These are phyloP conservation scores for Glaucomys volans DNA, from an alignment of 2,113 vertebrate genomes.

Conservation along the genomic window DNA sequence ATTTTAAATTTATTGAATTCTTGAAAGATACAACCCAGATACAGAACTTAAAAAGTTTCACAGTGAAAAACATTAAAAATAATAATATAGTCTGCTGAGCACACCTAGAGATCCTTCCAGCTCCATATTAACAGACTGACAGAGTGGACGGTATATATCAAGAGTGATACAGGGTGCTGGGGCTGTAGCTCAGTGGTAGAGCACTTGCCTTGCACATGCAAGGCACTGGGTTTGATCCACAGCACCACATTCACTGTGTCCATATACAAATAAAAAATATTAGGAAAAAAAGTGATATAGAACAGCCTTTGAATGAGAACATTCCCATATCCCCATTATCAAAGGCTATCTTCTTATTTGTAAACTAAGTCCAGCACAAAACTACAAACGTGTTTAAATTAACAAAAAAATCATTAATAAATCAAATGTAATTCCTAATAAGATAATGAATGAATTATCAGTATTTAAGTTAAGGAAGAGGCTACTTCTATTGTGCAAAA, in stretches of 20 bases:
- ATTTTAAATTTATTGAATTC: slow-evolving; percentile 42
- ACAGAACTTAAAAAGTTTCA: slow-evolving; percentile 2
- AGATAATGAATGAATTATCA: not conserved
- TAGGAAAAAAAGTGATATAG: no score
- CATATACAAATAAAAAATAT: no score
- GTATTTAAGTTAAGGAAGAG: not conserved
- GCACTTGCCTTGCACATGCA: no score
- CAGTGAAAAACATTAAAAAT: not conserved
- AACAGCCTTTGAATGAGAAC: not conserved
- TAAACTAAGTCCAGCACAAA: slow-evolving; percentile 31
- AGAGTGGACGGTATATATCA: no score
- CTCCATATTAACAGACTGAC: not conserved
- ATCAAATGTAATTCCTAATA: not conserved
- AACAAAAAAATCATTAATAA: slow-evolving; percentile 27
- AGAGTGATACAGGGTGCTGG: not conserved
- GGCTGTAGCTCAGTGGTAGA: no score
- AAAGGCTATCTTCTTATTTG: slow-evolving; percentile 24
- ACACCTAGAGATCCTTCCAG: not conserved
- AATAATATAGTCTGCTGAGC: not conserved
- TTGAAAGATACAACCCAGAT: not conserved
- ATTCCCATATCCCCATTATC: not conserved
- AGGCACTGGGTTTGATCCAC: no score
- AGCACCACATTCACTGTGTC: no score
- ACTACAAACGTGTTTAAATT: slow-evolving; percentile 52
- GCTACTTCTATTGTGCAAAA: not conserved